Evolutionary conservation across 2,113 vertebrate species (phyloP).

Genomic region (Campylomormyrus tamandua): DNA sequence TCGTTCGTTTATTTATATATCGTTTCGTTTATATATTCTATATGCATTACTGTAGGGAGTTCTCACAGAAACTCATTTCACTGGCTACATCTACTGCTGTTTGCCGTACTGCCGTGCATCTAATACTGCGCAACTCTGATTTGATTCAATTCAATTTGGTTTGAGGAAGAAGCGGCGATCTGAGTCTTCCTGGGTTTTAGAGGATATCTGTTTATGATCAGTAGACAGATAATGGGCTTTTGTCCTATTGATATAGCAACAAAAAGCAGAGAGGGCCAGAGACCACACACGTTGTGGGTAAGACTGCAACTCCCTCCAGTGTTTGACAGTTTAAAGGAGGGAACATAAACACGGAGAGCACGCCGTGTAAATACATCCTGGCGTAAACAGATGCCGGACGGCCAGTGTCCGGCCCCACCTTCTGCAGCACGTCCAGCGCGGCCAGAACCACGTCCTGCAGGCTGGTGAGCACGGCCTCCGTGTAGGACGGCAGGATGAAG

Average conservation of each 20-base stretch:
- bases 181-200: neutral
- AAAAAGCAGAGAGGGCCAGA: neutral
- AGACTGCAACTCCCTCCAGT: neutral
- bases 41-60: neutral
- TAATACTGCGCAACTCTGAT: neutral
- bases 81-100: neutral
- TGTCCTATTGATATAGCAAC: neutral
- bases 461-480: constrained; percentile 91
- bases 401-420: constrained; percentile 62
- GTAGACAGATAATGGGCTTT: neutral
- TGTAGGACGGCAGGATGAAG: constrained; percentile 95
- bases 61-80: neutral
- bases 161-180: neutral
- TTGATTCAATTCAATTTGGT: neutral
- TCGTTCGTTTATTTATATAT: too few relatives aligned
- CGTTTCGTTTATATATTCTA: neutral
- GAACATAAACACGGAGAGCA: neutral
- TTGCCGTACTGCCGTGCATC: neutral
- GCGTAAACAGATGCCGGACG: neutral
- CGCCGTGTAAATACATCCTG: neutral
- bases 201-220: neutral
- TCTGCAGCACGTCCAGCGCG: constrained; percentile 90
- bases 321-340: neutral
- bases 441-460: constrained; percentile 94
- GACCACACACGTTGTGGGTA: neutral